phyloP scores from a whole-genome alignment of 2,113 vertebrate genomes.

The Serilophus lunatus region DNA sequence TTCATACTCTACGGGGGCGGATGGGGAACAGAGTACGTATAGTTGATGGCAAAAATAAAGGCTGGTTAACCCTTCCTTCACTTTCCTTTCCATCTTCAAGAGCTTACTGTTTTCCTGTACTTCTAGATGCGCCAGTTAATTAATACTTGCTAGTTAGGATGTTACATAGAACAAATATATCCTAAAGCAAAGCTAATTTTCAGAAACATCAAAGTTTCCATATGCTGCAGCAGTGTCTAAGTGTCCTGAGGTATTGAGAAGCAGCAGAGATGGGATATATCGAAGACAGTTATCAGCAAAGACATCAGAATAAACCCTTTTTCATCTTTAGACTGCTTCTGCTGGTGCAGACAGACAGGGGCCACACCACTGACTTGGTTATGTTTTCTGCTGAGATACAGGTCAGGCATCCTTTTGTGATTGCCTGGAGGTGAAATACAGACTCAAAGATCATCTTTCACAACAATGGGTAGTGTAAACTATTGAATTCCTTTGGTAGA shows the following conservation, averaged over 20 bases:
- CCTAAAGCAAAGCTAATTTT: not conserved
- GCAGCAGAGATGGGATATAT: not conserved
- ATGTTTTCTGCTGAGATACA: not conserved
- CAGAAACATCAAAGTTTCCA: not conserved
- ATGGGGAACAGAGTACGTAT: not conserved
- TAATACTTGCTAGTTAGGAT: not conserved
- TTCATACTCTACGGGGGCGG: not conserved
- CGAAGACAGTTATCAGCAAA: not conserved
- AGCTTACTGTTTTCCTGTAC: not conserved
- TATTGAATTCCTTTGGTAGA: slow-evolving; percentile 13
- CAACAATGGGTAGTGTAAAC: not conserved
- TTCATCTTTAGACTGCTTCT: not conserved
- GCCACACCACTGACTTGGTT: not conserved
- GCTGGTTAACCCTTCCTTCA: not conserved
- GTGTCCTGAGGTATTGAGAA: not conserved
- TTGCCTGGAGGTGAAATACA: slow-evolving; percentile 35
- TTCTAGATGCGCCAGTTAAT: not conserved
- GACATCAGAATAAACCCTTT: not conserved
- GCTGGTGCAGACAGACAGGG: not conserved
- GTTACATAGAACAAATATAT: not conserved
- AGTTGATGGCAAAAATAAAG: not conserved
- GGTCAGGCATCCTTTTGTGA: slow-evolving; percentile 1
- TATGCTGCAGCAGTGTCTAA: not conserved
- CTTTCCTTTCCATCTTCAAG: not conserved
- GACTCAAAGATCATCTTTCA: slow-evolving; percentile 29